These are phyloP conservation scores for Megalonaias nervosa DNA, from an alignment of 1,140 invertebrate genomes.

Conservation along the genomic window DNA sequence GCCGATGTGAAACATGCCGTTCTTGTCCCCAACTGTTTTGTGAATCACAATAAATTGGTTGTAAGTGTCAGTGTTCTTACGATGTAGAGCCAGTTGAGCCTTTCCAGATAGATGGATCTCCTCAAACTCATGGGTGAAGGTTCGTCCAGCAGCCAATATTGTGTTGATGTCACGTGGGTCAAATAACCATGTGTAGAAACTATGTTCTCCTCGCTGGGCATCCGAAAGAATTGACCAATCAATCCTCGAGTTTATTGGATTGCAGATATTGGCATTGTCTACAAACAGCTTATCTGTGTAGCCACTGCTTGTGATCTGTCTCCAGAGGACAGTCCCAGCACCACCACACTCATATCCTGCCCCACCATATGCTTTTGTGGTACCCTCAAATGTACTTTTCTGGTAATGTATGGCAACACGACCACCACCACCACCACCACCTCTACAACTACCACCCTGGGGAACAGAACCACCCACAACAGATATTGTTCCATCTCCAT, in stretches of 20 bases:
- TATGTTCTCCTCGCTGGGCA: constrained; percentile 47
- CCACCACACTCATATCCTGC: constrained; percentile 55
- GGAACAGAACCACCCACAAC: constrained; percentile 45
- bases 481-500: constrained; percentile 44
- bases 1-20: constrained; percentile 51
- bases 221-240: constrained; percentile 47
- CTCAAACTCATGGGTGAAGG: constrained; percentile 23
- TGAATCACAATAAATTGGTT: constrained; percentile 46
- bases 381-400: constrained; percentile 39
- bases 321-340: constrained; percentile 50
- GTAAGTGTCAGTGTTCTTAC: constrained; percentile 44
- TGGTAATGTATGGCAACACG: constrained; percentile 51
- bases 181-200: constrained; percentile 58
- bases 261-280: constrained; percentile 50
- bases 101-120: constrained; percentile 44
- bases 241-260: constrained; percentile 39
- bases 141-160: not conserved
- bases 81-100: constrained; percentile 53
- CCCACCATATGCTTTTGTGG: constrained; percentile 45
- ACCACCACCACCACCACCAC: constrained; percentile 59
- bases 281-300: constrained; percentile 39
- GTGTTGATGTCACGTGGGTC: constrained; percentile 33
- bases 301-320: constrained; percentile 30
- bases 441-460: constrained; percentile 33
- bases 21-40: constrained; percentile 56